Conservation (phyloP, 2,797 vertebrate species). For the Danio albolineatus region DNA sequence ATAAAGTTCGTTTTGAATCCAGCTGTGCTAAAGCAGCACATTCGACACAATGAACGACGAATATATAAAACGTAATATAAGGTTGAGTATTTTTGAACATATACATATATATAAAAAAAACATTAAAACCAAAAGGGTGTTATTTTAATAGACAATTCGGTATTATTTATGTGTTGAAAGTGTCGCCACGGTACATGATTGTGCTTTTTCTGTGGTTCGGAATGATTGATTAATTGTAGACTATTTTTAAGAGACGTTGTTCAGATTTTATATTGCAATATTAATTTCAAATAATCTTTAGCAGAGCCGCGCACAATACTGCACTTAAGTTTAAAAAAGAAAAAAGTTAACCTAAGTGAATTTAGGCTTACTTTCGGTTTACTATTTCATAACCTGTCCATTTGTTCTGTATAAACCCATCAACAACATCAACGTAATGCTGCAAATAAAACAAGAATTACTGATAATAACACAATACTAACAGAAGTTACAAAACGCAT, state of each 20-base stretch:
- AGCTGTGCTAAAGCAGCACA: background rate
- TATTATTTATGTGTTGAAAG: background rate
- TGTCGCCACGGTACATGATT: background rate
- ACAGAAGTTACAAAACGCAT: no score
- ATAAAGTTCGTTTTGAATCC: constrained; percentile 73
- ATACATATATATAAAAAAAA: background rate
- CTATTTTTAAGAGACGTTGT: background rate
- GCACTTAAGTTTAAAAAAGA: no score
- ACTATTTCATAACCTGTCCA: background rate
- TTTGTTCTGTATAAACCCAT: background rate
- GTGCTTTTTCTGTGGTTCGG: background rate
- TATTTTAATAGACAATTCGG: background rate
- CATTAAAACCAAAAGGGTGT: background rate
- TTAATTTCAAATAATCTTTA: background rate
- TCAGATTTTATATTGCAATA: no score
- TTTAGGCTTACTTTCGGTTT: background rate
- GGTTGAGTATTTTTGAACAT: background rate
- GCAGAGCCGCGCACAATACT: background rate
- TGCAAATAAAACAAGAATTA: background rate
- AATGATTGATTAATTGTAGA: background rate
- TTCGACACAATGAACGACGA: background rate
- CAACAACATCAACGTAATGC: no score
- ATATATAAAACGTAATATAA: background rate
- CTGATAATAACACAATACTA: no score
- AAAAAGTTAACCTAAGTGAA: no score